Evolutionary conservation across 2,797 vertebrate species (phyloP).

Genomic region (Cheirogaleus major): DNA sequence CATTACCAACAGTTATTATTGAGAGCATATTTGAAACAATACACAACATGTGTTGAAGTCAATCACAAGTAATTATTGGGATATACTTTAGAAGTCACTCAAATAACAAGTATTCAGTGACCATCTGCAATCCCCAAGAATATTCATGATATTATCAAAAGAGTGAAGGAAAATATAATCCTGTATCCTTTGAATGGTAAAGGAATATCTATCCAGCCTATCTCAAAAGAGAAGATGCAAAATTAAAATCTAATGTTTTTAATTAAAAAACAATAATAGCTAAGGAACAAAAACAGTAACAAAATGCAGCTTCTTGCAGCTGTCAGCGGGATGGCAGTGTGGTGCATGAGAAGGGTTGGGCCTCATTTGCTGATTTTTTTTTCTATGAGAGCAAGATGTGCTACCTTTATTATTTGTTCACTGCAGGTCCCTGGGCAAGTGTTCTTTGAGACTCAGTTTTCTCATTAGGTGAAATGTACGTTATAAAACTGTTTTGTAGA

Average conservation of each 20-base stretch:
- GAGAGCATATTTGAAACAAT: neutral
- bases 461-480: neutral
- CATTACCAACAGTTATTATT: neutral
- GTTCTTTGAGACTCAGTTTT: neutral
- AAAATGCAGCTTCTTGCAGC: neutral
- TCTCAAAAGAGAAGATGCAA: neutral
- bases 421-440: neutral
- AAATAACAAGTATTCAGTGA: neutral
- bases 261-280: neutral
- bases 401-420: neutral
- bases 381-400: neutral
- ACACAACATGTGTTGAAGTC: neutral
- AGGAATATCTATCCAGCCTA: neutral
- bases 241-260: neutral
- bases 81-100: neutral
- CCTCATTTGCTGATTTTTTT: neutral
- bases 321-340: neutral
- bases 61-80: neutral
- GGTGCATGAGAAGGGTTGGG: neutral
- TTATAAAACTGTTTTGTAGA: neutral
- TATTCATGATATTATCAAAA: neutral
- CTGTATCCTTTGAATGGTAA: neutral
- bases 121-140: neutral
- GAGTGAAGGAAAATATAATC: neutral
- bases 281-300: neutral